A percentile compares a stretch with the other conserved stretches of the same genome.
Conservation (phyloP, 2,797 vertebrate genomes). For the Gila robusta region DNA sequence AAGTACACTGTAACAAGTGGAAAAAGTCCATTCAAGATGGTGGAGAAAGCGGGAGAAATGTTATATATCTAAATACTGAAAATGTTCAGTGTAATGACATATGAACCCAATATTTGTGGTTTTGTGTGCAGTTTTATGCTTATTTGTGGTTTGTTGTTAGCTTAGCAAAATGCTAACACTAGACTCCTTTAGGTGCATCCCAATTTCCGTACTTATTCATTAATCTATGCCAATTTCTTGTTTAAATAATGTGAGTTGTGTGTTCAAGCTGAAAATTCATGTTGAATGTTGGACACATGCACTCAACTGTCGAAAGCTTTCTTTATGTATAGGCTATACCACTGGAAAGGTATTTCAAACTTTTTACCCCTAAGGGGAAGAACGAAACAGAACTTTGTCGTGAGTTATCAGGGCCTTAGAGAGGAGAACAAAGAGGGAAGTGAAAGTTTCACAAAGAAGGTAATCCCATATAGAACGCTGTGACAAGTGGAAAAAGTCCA, state of each 20-base stretch:
- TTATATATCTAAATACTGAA: no score
- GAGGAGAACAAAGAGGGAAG: not conserved
- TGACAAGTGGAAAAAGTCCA: not conserved
- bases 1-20: not conserved
- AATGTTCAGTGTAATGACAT: no score
- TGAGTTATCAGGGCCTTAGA: not conserved
- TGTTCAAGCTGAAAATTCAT: not conserved
- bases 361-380: not conserved
- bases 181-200: no score
- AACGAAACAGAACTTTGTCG: not conserved
- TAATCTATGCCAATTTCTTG: not conserved
- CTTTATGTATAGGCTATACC: no score
- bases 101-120: no score
- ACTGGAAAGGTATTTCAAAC: not conserved
- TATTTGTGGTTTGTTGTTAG: no score
- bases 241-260: not conserved
- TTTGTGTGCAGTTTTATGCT: no score
- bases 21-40: constrained; percentile 5
- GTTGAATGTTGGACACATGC: not conserved
- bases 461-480: not conserved
- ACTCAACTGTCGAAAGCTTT: no score
- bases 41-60: constrained; percentile 1
- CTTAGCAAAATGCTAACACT: no score
- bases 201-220: no score
- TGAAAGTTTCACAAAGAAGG: not conserved